Evolutionary conservation across 1,140 invertebrate species (phyloP).

Genomic region (Hestina assimilis): DNA sequence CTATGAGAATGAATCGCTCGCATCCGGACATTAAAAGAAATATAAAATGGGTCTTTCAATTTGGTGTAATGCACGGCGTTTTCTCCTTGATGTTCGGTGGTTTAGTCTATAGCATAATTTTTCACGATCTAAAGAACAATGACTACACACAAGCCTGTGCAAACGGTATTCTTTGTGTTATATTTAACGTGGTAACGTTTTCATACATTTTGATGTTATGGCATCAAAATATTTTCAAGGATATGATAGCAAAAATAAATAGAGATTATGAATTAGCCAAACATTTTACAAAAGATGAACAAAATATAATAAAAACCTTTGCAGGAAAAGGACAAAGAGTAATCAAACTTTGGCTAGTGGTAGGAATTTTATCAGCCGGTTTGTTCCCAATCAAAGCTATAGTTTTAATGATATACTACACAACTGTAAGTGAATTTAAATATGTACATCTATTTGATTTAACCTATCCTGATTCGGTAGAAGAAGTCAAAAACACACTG

Average conservation of each 20-base stretch:
- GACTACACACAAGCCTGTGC: conserved; percentile 41
- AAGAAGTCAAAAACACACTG: conserved; percentile 29
- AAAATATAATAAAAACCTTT: conserved; percentile 32
- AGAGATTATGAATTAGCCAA: conserved; percentile 29
- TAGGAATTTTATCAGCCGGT: background rate
- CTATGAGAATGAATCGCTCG: conserved; percentile 33
- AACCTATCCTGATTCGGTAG: conserved; percentile 37
- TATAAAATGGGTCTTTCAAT: conserved; percentile 39
- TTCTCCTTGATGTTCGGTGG: conserved; percentile 24
- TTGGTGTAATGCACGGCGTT: conserved; percentile 28
- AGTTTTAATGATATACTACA: conserved; percentile 29
- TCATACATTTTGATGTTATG: conserved; percentile 33
- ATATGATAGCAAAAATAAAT: conserved; percentile 39
- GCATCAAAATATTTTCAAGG: conserved; percentile 29
- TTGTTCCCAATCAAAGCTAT: conserved; percentile 34
- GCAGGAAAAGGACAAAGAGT: conserved; percentile 31
- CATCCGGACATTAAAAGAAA: conserved; percentile 41
- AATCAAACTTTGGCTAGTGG: conserved; percentile 32
- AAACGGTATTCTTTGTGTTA: conserved; percentile 36
- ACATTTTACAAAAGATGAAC: conserved; percentile 27
- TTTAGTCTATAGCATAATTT: conserved; percentile 36
- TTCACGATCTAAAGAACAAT: conserved; percentile 38
- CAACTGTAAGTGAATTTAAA: conserved; percentile 28
- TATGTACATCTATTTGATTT: conserved; percentile 39
- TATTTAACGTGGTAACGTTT: conserved; percentile 34